Evolutionary conservation across 2,113 vertebrate species (phyloP).

Genomic region (Hemibagrus wyckioides): DNA sequence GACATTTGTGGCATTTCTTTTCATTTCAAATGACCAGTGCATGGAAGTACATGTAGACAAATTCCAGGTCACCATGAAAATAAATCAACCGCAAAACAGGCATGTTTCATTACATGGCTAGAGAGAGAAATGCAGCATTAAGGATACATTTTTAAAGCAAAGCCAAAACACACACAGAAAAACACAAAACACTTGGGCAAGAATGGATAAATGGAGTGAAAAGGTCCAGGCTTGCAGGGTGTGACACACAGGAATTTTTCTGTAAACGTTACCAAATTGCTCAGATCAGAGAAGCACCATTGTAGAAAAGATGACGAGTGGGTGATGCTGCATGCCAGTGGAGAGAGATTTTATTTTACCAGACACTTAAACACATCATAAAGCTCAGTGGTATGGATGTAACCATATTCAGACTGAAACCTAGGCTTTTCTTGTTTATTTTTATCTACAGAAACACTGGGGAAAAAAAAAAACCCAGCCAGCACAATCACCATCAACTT

Average conservation of each 20-base stretch:
- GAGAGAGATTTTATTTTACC: neutral
- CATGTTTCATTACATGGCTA: constrained; percentile 47
- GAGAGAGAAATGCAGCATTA: constrained; percentile 32
- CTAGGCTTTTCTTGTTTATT: neutral
- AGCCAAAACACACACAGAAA: constrained; percentile 18
- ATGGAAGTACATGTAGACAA: neutral
- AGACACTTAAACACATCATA: neutral
- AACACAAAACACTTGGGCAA: constrained; percentile 8
- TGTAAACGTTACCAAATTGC: neutral
- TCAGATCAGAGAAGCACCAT: neutral
- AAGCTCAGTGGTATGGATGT: neutral
- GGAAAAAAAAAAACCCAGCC: neutral
- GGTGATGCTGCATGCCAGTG: neutral
- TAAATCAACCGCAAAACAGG: constrained; percentile 46
- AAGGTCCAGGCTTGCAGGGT: neutral
- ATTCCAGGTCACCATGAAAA: constrained; percentile 39
- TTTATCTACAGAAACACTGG: neutral
- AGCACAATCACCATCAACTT: neutral
- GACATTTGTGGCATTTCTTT: constrained; percentile 39
- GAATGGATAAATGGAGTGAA: neutral
- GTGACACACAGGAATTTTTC: neutral
- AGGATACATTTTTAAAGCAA: constrained; percentile 32
- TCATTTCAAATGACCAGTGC: constrained; percentile 36
- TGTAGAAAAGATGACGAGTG: neutral
- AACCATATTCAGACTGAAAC: neutral